phyloP scores from a whole-genome alignment of 2,113 vertebrate genomes.

The Scytalopus superciliaris region DNA sequence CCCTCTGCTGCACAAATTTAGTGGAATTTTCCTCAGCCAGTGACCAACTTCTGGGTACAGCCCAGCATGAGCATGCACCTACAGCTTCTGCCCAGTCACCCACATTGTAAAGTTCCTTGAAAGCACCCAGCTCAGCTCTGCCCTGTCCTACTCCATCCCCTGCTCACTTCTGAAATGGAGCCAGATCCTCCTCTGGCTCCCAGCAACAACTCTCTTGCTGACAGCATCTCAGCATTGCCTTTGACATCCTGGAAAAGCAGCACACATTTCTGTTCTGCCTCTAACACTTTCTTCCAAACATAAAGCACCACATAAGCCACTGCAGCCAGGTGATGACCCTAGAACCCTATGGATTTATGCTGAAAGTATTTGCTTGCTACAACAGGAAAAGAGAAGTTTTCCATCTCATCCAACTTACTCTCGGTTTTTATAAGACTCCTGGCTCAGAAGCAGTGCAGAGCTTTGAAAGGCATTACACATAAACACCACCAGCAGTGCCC shows the following conservation, averaged over 20 bases:
- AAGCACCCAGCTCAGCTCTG: not conserved
- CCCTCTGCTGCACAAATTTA: not conserved
- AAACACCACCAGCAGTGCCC: not conserved
- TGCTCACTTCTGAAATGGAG: not conserved
- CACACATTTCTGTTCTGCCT: not conserved
- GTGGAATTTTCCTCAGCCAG: not conserved
- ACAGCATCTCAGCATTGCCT: not conserved
- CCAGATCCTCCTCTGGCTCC: not conserved
- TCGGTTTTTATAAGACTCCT: not conserved
- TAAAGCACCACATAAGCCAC: not conserved
- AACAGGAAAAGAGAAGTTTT: not conserved
- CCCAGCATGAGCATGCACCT: fast-evolving
- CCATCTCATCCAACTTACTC: not conserved
- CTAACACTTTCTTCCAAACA: not conserved
- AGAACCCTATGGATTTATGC: fast-evolving
- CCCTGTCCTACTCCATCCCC: not conserved
- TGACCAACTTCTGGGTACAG: fast-evolving
- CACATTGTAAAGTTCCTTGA: fast-evolving
- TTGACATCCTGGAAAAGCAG: not conserved
- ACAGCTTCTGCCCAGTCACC: not conserved
- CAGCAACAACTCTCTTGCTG: not conserved
- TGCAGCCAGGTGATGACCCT: fast-evolving
- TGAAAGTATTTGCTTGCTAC: not conserved
- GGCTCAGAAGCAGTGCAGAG: not conserved
- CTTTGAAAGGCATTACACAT: not conserved